Base-by-base conservation (phyloP, 2,888 invertebrate genomes). In the Phyto melanocephala region DNA sequence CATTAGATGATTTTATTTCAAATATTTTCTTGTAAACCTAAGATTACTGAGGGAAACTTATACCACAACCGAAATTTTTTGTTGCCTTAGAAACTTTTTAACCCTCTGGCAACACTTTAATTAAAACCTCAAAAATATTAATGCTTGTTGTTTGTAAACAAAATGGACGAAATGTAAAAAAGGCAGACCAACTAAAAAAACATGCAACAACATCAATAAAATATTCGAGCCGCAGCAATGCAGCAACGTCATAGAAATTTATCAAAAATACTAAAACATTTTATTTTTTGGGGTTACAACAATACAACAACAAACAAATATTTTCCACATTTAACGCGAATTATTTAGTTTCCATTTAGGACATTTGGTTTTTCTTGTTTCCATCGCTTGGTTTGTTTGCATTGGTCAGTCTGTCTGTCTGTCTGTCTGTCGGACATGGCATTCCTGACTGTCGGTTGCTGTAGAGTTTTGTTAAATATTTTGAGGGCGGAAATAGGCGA, bases 401-500 rank as follows among this genome's bases (percentile, higher is more conserved):
- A 67, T 52, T 42, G 35, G 45, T 42, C 33, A 42, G 33, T n/a
- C 6, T 0, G 33, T 52, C 40, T 28, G 60, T 45, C 45, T 15
- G 13, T 15, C 15, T 6, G 40, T 4, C 6, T 52, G 50, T 42
- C 42, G 6, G 28, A 3, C 28, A 28, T 6, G 28, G 28, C 28
- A 28, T 28, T 28, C 6, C 28, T 28, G 28, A 28, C 28, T 74
- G 63, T 35, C 45, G 68, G 17, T 62, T 17, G 28, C 35, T 52
- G 42, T 42, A 33, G 52, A 72, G 45, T 50, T 76, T 35, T 24
- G 37, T 67, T 60, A 35, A n/a, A 5, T 45, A 50, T 63, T 65
- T 71, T 52, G 28, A 75, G 70, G 72, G 65, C 72, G 79, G 79
- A 79, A 72, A 72, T 79, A 72, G 79, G 79, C 79, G 52, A 72